These are phyloP conservation scores for Pammene aurita DNA, from an alignment of 2,888 invertebrate genomes.

Conservation along the genomic window DNA sequence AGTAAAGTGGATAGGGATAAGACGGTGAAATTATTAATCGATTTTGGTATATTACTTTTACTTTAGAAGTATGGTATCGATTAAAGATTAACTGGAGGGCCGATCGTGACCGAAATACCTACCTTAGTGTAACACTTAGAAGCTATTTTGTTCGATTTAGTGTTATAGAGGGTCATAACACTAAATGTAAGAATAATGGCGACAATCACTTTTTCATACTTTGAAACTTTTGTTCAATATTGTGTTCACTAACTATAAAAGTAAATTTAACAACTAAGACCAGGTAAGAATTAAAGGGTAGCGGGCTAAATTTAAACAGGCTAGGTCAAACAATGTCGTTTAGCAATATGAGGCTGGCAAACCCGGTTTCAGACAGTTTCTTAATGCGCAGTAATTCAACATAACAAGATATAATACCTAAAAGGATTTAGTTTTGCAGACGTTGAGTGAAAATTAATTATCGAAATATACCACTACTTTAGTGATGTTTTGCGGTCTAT, in stretches of 20 bases:
- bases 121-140: conserved; percentile 21
- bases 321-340: no score
- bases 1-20: conserved; percentile 46
- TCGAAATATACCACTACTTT: no score
- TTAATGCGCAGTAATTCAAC: not conserved
- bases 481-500: not conserved
- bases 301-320: no score
- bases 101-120: conserved; percentile 39
- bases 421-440: not conserved
- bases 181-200: not conserved
- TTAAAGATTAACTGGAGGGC: conserved; percentile 39
- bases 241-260: no score
- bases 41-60: conserved; percentile 55
- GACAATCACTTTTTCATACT: not conserved
- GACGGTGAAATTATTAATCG: conserved; percentile 54
- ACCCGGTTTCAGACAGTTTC: not conserved
- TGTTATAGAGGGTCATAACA: conserved; percentile 18
- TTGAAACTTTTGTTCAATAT: not conserved
- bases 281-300: no score
- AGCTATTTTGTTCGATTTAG: conserved; percentile 33
- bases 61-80: conserved; percentile 45
- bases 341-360: not conserved
- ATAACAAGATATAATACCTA: not conserved
- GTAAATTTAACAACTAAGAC: no score
- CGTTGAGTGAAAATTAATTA: no score